Evolutionary conservation across 1,140 invertebrate genomes (phyloP).

Genomic region (Drosophila pectinifera): DNA sequence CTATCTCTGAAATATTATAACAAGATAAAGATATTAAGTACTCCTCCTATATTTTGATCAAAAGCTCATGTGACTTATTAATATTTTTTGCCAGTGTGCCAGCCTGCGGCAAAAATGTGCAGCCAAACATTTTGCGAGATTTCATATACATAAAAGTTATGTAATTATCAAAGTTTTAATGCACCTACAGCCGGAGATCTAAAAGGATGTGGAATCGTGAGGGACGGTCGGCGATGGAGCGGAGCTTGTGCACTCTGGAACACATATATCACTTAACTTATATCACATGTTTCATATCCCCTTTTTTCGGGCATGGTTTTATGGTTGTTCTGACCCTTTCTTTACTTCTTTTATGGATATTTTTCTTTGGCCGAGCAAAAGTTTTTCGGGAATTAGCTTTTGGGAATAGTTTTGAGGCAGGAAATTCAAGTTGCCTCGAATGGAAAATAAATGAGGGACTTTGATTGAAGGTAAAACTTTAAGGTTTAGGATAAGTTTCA

Average conservation of each 20-base stretch:
- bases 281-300: conserved; percentile 51
- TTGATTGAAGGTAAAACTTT: conserved; percentile 8
- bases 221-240: conserved; percentile 1
- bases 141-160: conserved; percentile 73
- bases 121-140: conserved; percentile 75
- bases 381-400: conserved; percentile 41
- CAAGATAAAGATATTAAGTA: background rate
- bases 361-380: conserved; percentile 30
- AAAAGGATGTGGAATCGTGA: conserved; percentile 8
- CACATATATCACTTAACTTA: conserved; percentile 49
- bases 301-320: conserved; percentile 9
- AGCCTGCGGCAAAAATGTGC: conserved; percentile 65
- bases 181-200: conserved; percentile 59
- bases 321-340: conserved; percentile 32
- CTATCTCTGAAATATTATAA: background rate
- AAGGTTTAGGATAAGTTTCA: background rate
- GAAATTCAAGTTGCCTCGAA: conserved; percentile 30
- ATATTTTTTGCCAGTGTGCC: background rate
- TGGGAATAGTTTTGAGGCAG: conserved; percentile 22
- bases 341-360: conserved; percentile 29
- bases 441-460: conserved; percentile 11
- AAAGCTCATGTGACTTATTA: background rate
- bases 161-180: conserved; percentile 83
- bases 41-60: background rate
- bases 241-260: conserved; percentile 14